Conservation (phyloP, 1,140 invertebrate species). For the Triops longicaudatus region DNA sequence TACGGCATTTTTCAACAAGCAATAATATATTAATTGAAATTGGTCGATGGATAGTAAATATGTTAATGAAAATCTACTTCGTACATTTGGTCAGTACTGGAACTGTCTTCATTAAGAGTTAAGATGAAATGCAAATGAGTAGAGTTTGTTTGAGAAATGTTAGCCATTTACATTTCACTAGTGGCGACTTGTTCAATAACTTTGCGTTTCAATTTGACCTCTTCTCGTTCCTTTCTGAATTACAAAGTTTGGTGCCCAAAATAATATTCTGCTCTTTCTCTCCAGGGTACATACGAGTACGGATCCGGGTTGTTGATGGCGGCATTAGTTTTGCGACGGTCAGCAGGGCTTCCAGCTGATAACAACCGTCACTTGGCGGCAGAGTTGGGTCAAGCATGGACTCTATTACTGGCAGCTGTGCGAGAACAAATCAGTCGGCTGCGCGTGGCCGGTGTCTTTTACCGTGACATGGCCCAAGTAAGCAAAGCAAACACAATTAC, state of each 20-base stretch:
- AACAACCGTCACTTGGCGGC: constrained; percentile 47
- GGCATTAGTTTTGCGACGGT: constrained; percentile 59
- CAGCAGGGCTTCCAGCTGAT: constrained; percentile 55
- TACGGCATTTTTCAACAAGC: too few relatives aligned
- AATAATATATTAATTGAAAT: too few relatives aligned
- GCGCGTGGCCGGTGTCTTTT: constrained; percentile 64
- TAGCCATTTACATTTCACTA: too few relatives aligned
- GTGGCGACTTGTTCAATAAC: too few relatives aligned
- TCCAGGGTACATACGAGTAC: constrained; percentile 66
- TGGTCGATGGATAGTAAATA: too few relatives aligned
- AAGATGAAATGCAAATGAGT: too few relatives aligned
- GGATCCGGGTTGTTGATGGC: constrained; percentile 65
- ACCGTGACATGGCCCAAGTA: constrained; percentile 38
- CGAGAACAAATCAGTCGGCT: constrained; percentile 68
- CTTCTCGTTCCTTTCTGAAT: too few relatives aligned
- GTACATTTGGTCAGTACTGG: too few relatives aligned
- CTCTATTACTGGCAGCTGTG: constrained; percentile 55
- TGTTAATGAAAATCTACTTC: too few relatives aligned
- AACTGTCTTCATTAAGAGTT: too few relatives aligned
- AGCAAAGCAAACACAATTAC: background rate
- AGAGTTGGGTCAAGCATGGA: constrained; percentile 57
- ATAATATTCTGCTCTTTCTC: constrained; percentile 20
- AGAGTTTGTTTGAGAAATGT: too few relatives aligned
- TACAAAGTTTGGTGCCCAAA: constrained; percentile 19
- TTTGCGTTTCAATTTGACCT: too few relatives aligned